Conservation (phyloP, 92 coral and sea anemone genomes). For the Pocillopora meandrina region DNA sequence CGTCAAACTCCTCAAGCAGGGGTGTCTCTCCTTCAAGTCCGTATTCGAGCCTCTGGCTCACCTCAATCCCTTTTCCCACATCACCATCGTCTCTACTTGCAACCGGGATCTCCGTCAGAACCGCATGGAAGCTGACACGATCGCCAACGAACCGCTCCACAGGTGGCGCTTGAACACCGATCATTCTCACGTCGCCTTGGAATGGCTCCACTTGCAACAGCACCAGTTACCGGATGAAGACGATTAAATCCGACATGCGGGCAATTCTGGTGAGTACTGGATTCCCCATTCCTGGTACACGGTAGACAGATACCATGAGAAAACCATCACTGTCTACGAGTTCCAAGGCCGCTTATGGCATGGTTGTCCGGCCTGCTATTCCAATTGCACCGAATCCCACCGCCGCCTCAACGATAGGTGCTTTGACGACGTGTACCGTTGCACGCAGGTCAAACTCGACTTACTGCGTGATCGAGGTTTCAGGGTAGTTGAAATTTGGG, state of each 20-base stretch:
- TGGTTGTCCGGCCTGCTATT: background rate
- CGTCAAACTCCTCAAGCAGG: too few species aligned
- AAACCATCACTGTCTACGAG: background rate
- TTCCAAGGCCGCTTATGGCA: background rate
- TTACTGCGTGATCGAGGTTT: too few species aligned
- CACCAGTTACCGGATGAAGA: background rate
- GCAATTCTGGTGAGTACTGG: background rate
- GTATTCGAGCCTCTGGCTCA: too few species aligned
- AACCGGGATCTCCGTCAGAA: background rate
- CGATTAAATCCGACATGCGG: background rate
- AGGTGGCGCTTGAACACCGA: background rate
- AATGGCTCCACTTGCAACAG: background rate
- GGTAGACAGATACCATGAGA: background rate
- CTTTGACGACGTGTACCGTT: background rate
- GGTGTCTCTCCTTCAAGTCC: too few species aligned
- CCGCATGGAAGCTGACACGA: background rate
- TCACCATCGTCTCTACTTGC: background rate
- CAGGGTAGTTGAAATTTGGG: too few species aligned
- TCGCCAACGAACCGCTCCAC: background rate
- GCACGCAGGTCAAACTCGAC: background rate
- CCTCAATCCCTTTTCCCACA: too few species aligned
- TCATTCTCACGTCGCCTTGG: background rate
- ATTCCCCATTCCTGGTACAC: background rate
- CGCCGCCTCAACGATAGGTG: background rate
- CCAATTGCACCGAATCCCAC: background rate